A percentile compares a stretch with the other conserved stretches of the same genome.
Evolutionary conservation across 2,113 vertebrate genomes (phyloP).

Genomic region (Corythornis madagascariensis): DNA sequence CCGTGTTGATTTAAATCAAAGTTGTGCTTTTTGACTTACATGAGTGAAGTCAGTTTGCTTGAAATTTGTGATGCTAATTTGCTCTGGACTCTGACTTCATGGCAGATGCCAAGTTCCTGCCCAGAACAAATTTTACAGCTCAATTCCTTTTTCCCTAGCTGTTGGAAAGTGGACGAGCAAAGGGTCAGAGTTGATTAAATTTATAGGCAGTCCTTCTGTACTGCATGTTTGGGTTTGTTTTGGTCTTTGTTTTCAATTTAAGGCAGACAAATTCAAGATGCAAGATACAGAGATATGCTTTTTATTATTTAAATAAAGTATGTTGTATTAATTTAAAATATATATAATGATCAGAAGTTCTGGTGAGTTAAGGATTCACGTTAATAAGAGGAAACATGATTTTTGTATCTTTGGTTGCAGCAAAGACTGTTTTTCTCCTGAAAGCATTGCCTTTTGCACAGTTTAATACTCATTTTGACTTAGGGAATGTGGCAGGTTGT

Average conservation of each 20-base stretch:
- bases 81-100: conserved; percentile 24
- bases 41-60: conserved; percentile 42
- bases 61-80: conserved; percentile 49
- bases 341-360: not conserved
- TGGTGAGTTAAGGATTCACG: not conserved
- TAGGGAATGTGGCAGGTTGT: not conserved
- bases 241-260: not conserved
- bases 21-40: not conserved
- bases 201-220: not conserved
- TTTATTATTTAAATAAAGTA: not conserved
- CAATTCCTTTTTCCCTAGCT: conserved; percentile 19
- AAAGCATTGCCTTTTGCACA: not conserved
- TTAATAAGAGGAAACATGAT: not conserved
- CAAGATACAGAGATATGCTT: not conserved
- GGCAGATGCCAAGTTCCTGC: conserved; percentile 36
- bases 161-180: not conserved
- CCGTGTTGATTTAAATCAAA: conserved; percentile 60
- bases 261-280: not conserved
- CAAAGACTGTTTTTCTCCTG: not conserved
- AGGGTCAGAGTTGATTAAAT: conserved; percentile 3
- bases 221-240: not conserved
- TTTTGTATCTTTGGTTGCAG: not conserved
- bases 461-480: not conserved
- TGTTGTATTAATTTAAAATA: conserved; percentile 6
- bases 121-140: conserved; percentile 55